These are phyloP conservation scores for Masnerella sp. DNA, from an alignment of 2,888 invertebrate species.

Conservation along the genomic window DNA sequence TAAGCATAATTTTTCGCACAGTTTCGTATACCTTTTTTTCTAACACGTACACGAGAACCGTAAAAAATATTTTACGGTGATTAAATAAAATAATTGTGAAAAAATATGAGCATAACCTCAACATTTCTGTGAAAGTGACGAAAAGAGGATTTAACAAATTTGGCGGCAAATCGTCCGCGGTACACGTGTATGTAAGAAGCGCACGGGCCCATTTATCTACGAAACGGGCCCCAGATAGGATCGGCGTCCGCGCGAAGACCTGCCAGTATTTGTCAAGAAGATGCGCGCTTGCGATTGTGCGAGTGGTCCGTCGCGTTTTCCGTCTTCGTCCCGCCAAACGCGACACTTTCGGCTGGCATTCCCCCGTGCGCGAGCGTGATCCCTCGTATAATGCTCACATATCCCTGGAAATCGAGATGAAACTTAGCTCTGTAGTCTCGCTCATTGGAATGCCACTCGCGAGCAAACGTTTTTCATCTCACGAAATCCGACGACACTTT, in stretches of 20 bases:
- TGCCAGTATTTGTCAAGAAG: conserved; percentile 76
- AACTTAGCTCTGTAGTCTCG: conserved; percentile 32
- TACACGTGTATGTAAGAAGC: conserved; percentile 37
- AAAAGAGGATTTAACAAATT: too few species aligned
- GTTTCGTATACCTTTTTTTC: too few species aligned
- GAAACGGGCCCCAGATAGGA: conserved; percentile 71
- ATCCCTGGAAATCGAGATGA: conserved; percentile 50
- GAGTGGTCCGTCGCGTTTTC: conserved; percentile 14
- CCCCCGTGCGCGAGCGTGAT: conserved; percentile 32
- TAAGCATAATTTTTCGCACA: too few species aligned
- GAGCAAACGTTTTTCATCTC: conserved; percentile 44
- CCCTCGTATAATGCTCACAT: conserved; percentile 29
- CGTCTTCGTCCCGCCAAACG: conserved; percentile 10
- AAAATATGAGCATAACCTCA: too few species aligned
- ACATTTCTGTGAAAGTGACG: too few species aligned
- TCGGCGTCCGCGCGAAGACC: conserved; percentile 75
- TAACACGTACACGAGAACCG: too few species aligned
- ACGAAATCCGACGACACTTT: conserved; percentile 47
- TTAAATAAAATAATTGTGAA: too few species aligned
- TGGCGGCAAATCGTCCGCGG: too few species aligned
- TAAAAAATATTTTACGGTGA: too few species aligned
- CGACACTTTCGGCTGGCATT: conserved; percentile 32
- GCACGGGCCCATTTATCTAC: conserved; percentile 73
- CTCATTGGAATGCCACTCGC: conserved; percentile 45
- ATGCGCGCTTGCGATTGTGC: conserved; percentile 73